Percentiles rank a stretch among this genome's conserved stretches.
Evolutionary conservation across 2,113 vertebrate species (phyloP).

Genomic region (Dermatemys mawii): DNA sequence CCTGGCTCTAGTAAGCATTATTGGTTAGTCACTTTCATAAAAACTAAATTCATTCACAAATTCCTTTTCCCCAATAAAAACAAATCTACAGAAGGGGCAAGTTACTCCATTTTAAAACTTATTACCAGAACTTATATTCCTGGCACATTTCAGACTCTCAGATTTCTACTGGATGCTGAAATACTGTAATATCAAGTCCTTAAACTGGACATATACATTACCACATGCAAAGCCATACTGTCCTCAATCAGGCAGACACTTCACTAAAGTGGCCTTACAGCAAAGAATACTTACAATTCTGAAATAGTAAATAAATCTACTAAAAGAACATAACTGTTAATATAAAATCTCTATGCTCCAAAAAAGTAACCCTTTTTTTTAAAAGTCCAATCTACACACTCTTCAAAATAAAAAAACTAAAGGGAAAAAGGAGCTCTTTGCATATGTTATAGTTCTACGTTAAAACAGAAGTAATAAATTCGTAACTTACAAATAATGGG

Average conservation of each 20-base stretch:
- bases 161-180: background rate
- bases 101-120: background rate
- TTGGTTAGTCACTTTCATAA: background rate
- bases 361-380: background rate
- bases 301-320: background rate
- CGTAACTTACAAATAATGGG: slow-evolving; percentile 87
- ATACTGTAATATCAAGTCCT: background rate
- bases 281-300: background rate
- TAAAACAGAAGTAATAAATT: background rate
- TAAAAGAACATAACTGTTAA: background rate
- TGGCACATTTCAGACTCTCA: background rate
- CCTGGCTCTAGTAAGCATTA: background rate
- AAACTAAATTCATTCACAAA: background rate
- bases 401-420: background rate
- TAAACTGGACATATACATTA: background rate
- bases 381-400: background rate
- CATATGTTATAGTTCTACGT: background rate
- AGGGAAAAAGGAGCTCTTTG: background rate
- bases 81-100: background rate
- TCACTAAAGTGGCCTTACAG: background rate
- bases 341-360: background rate
- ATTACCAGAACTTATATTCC: background rate
- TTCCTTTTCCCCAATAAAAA: background rate
- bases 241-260: background rate
- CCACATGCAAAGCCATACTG: background rate